These are phyloP conservation scores for Apus apus DNA, from an alignment of 2,113 vertebrate genomes.

Conservation along the genomic window DNA sequence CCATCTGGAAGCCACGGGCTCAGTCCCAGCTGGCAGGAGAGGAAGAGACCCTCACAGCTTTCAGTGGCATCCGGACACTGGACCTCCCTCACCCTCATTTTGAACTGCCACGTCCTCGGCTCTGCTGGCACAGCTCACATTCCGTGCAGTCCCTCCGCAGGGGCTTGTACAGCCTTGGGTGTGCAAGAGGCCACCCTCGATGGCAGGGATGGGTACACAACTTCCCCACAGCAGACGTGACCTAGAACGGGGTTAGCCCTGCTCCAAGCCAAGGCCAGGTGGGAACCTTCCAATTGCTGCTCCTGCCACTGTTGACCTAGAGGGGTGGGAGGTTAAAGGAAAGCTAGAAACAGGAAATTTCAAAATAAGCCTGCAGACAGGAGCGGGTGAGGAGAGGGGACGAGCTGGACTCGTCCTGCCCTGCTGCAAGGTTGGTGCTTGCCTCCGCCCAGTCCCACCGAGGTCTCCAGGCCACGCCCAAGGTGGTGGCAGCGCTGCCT, in stretches of 20 bases:
- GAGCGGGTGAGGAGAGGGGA: background rate
- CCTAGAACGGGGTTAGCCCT: accelerated
- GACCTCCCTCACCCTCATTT: background rate
- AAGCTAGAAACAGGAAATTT: background rate
- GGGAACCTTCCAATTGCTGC: accelerated
- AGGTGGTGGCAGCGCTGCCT: background rate
- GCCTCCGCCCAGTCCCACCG: background rate
- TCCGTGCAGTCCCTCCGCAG: too few relatives aligned
- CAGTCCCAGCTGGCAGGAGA: background rate
- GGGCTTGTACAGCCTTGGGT: too few relatives aligned
- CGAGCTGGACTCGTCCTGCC: too few relatives aligned
- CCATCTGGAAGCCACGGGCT: background rate
- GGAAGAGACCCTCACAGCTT: background rate
- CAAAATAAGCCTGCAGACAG: too few relatives aligned
- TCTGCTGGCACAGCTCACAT: background rate
- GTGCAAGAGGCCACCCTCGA: too few relatives aligned
- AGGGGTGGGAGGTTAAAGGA: too few relatives aligned
- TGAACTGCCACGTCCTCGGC: background rate
- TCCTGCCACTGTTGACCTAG: background rate
- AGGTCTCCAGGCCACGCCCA: background rate
- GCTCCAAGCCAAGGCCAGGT: background rate
- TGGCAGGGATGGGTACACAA: accelerated
- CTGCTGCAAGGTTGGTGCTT: too few relatives aligned
- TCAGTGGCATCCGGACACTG: accelerated
- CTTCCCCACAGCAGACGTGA: accelerated